Percentiles rank a stretch among this genome's conserved stretches.
phyloP scores from a whole-genome alignment of 2,888 invertebrate genomes.

The Atrina japonica region DNA sequence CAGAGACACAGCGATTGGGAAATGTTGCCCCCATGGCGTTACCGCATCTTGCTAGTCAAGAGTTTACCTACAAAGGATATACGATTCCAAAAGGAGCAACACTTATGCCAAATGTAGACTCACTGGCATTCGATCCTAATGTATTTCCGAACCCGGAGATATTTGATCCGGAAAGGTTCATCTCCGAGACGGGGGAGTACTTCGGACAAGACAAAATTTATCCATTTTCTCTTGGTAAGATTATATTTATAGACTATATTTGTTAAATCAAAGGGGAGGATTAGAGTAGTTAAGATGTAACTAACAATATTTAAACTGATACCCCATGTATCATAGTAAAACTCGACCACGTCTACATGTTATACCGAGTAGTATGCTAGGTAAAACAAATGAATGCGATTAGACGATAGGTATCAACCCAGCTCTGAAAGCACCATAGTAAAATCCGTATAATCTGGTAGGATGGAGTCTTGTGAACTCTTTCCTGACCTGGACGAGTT shows the following conservation, averaged over 20 bases:
- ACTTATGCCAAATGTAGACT: not conserved
- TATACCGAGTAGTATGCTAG: too few species aligned
- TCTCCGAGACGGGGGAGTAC: not conserved
- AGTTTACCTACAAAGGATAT: constrained; percentile 2
- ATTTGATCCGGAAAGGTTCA: constrained; percentile 16
- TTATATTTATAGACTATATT: not conserved
- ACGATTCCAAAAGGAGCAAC: constrained; percentile 25
- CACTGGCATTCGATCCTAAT: not conserved
- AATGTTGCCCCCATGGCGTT: constrained; percentile 3
- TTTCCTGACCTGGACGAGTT: too few species aligned
- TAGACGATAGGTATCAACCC: too few species aligned
- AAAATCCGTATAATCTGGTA: too few species aligned
- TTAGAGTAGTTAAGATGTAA: too few species aligned
- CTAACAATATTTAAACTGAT: too few species aligned
- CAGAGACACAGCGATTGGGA: constrained; percentile 9
- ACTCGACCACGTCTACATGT: too few species aligned
- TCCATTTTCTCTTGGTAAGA: constrained; percentile 20
- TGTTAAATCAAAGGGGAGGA: too few species aligned
- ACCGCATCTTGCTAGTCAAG: not conserved
- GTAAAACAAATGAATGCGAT: too few species aligned
- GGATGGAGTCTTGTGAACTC: too few species aligned
- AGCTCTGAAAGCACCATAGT: too few species aligned
- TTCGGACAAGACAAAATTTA: not conserved
- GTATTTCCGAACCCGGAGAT: constrained; percentile 7
- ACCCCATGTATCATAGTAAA: too few species aligned